Evolutionary conservation across 2,113 vertebrate species (phyloP).

Genomic region (Myotis davidii): DNA sequence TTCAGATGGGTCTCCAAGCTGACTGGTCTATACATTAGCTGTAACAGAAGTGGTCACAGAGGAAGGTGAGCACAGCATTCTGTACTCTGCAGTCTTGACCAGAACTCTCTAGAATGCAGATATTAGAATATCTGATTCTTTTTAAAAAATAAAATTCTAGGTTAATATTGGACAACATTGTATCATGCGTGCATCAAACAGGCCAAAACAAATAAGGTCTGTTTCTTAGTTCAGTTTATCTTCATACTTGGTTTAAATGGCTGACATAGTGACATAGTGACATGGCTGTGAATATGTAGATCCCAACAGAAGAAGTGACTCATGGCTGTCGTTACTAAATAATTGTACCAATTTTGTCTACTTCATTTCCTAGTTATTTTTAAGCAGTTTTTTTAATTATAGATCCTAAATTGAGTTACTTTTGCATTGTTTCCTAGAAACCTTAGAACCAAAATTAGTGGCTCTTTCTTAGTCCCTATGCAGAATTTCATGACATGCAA

Average conservation of each 20-base stretch:
- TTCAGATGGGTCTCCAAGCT: not conserved
- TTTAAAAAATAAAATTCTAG: not conserved
- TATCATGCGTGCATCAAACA: not conserved
- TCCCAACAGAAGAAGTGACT: not conserved
- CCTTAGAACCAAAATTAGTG: not conserved
- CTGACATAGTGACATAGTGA: not conserved
- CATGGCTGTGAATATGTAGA: not conserved
- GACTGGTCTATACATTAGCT: not conserved
- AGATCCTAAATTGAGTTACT: not conserved
- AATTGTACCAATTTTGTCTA: not conserved
- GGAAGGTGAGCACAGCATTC: not conserved
- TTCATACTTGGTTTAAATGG: constrained; percentile 48
- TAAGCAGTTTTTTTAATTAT: not conserved
- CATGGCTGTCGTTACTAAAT: not conserved
- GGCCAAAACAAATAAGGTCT: not conserved
- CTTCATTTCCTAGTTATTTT: not conserved
- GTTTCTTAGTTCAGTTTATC: constrained; percentile 39
- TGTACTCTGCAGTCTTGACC: not conserved
- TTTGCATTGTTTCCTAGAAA: not conserved
- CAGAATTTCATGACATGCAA: not conserved
- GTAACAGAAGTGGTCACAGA: not conserved
- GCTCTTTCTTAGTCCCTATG: not conserved
- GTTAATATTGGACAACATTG: not conserved
- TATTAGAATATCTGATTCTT: not conserved
- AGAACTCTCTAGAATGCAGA: not conserved